These are phyloP conservation scores for Drosophila burlai DNA, from an alignment of 1,140 invertebrate species.

Conservation along the genomic window DNA sequence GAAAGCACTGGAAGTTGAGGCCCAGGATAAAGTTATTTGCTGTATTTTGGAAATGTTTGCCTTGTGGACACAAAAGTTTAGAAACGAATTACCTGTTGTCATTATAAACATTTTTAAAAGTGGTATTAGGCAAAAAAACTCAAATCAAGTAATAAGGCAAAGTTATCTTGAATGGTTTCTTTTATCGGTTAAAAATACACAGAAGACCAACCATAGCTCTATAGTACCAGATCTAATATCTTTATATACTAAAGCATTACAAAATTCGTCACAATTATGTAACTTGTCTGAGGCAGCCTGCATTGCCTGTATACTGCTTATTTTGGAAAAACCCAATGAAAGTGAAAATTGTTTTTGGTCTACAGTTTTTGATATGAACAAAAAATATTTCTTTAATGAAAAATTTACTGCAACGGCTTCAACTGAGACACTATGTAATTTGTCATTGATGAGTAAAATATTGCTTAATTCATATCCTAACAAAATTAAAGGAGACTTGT, in stretches of 20 bases:
- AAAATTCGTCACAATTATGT: conserved; percentile 87
- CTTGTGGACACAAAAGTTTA: conserved; percentile 91
- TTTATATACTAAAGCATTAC: conserved; percentile 89
- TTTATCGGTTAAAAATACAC: conserved; percentile 86
- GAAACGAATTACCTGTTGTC: conserved; percentile 89
- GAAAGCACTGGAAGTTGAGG: conserved; percentile 94
- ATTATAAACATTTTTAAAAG: conserved; percentile 93
- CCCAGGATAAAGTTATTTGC: conserved; percentile 96
- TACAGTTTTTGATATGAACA: conserved; percentile 90
- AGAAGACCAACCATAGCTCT: conserved; percentile 30
- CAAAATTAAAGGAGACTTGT: conserved; percentile 87
- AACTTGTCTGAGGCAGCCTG: conserved; percentile 92
- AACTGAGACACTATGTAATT: conserved; percentile 89
- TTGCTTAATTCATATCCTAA: conserved; percentile 88
- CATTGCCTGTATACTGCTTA: conserved; percentile 91
- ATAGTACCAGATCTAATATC: conserved; percentile 87
- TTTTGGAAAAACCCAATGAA: conserved; percentile 86
- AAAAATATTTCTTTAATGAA: conserved; percentile 93
- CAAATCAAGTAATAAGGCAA: conserved; percentile 91
- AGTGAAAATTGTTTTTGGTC: conserved; percentile 88
- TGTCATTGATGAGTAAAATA: conserved; percentile 88
- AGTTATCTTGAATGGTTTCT: conserved; percentile 92
- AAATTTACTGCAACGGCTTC: conserved; percentile 90
- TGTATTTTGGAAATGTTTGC: conserved; percentile 92
- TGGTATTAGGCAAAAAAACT: conserved; percentile 91